Conservation (phyloP, 1,140 invertebrate species). For the Bombus waltoni region DNA sequence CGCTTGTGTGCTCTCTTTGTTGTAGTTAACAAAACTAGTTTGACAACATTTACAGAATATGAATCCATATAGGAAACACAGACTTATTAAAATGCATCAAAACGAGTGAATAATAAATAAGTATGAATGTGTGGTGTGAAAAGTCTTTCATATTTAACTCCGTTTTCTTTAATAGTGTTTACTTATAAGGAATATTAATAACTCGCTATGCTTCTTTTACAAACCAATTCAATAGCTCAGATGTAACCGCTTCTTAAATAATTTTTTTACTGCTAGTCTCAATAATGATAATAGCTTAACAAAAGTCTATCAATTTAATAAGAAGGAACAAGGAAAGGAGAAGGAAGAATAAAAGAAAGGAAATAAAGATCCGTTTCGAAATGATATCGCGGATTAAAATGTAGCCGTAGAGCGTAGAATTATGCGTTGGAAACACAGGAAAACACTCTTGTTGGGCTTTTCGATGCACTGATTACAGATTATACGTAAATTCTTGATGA, state of each 20-base stretch:
- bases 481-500: no score
- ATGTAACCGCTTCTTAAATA: not conserved
- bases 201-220: not conserved
- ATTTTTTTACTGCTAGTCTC: not conserved
- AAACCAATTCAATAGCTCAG: not conserved
- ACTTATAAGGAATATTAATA: not conserved
- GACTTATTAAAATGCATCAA: slow-evolving; percentile 25
- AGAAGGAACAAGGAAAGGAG: not conserved
- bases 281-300: not conserved
- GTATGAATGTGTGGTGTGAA: not conserved
- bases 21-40: not conserved
- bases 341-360: not conserved
- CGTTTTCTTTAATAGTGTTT: not conserved
- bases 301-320: not conserved
- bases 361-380: not conserved
- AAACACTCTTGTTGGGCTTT: not conserved
- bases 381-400: not conserved
- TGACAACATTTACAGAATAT: not conserved
- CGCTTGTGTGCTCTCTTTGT: not conserved
- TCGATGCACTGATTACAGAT: not conserved
- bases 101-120: slow-evolving; percentile 42
- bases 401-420: not conserved
- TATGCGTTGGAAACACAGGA: not conserved
- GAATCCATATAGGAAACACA: not conserved
- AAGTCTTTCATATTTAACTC: not conserved